Conservation (phyloP, 2,113 vertebrate genomes). For the Melanerpes aurifrons region DNA sequence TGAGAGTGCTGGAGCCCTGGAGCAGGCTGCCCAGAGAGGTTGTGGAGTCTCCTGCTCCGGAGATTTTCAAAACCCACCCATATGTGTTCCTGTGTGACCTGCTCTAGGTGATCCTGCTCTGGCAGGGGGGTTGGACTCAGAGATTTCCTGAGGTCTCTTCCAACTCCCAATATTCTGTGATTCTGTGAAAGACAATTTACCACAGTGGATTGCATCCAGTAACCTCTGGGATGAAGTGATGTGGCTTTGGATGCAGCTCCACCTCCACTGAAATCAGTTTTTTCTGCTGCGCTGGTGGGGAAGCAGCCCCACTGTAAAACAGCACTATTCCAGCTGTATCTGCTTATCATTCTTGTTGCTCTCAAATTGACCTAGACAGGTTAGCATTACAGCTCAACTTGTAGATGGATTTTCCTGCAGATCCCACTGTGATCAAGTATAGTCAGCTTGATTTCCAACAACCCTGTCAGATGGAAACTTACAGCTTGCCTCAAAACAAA, state of each 20-base stretch:
- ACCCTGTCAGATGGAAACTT: conserved; percentile 54
- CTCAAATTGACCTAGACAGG: conserved; percentile 65
- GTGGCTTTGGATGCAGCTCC: background rate
- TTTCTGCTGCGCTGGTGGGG: background rate
- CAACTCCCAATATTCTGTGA: too few species aligned
- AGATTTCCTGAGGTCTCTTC: too few species aligned
- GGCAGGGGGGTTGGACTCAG: too few species aligned
- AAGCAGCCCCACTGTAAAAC: conserved; percentile 52
- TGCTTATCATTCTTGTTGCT: conserved; percentile 61
- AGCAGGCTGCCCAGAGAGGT: too few species aligned
- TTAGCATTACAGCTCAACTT: conserved; percentile 57
- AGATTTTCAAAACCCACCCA: too few species aligned
- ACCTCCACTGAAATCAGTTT: background rate
- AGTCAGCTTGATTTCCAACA: conserved; percentile 63
- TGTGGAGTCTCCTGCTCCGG: too few species aligned
- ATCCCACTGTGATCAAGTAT: conserved; percentile 69
- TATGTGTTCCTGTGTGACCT: too few species aligned
- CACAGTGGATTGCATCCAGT: background rate
- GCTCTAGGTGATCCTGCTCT: too few species aligned
- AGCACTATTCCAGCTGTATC: conserved; percentile 31
- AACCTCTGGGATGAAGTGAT: background rate
- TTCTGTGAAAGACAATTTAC: background rate
- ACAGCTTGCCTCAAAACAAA: conserved; percentile 23
- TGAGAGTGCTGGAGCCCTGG: too few species aligned
- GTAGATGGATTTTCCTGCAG: conserved; percentile 62